These are phyloP conservation scores for Falco berigora DNA, from an alignment of 2,797 vertebrate genomes.

Conservation along the genomic window DNA sequence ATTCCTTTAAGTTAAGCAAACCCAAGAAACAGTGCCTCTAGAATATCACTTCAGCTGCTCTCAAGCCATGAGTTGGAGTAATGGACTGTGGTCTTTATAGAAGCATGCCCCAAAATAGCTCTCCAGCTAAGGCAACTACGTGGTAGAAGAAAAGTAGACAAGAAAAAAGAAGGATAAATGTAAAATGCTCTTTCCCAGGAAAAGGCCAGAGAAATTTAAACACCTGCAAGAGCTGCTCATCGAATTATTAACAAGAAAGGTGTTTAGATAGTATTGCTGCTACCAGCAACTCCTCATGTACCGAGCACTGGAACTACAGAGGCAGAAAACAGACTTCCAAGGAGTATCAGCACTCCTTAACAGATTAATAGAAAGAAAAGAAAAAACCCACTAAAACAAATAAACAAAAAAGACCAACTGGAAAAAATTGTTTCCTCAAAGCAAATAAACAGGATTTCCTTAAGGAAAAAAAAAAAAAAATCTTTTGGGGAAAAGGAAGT, in stretches of 20 bases:
- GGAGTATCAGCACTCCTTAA: background rate
- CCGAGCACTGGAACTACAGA: background rate
- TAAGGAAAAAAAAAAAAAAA: background rate
- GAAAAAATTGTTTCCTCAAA: background rate
- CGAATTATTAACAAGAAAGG: background rate
- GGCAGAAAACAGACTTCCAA: background rate
- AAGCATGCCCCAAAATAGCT: background rate
- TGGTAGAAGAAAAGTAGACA: background rate
- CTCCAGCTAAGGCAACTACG: background rate
- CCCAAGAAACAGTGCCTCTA: background rate
- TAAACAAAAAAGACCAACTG: background rate
- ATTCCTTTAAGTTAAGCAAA: background rate
- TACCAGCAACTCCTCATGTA: background rate
- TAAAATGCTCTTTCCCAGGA: background rate
- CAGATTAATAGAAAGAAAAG: background rate
- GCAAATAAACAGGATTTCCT: background rate
- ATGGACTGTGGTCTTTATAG: background rate
- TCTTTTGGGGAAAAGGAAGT: background rate
- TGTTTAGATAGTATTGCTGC: background rate
- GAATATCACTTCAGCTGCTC: background rate
- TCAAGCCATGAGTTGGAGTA: background rate
- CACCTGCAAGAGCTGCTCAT: background rate
- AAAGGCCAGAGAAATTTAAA: background rate
- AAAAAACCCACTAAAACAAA: too few species aligned
- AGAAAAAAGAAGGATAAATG: background rate